phyloP scores from a whole-genome alignment of 1,140 invertebrate genomes.

The Lordiphosa clarofinis region DNA sequence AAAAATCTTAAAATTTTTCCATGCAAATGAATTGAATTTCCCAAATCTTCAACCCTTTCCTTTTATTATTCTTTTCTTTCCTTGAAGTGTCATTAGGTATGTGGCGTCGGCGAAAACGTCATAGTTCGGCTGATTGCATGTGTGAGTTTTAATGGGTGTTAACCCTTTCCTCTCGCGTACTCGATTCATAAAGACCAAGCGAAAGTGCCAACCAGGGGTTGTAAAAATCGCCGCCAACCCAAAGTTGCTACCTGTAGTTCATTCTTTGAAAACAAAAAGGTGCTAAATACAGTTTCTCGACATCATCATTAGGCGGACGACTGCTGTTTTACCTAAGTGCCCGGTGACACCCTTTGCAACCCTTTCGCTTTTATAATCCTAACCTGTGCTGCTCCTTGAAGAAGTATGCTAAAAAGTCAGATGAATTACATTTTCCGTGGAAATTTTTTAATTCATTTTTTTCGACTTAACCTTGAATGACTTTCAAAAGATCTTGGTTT shows the following conservation, averaged over 20 bases:
- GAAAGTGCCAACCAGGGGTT: conserved; percentile 51
- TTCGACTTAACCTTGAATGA: conserved; percentile 36
- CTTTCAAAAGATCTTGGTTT: conserved; percentile 16
- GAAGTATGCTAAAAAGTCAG: conserved; percentile 65
- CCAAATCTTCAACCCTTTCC: conserved; percentile 62
- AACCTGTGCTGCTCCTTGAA: conserved; percentile 7
- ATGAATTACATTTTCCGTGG: conserved; percentile 34
- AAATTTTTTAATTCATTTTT: conserved; percentile 50
- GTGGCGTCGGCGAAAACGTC: conserved; percentile 59
- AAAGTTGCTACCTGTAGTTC: conserved; percentile 24
- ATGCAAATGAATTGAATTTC: conserved; percentile 66
- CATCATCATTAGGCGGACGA: conserved; percentile 42
- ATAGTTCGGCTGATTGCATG: conserved; percentile 12
- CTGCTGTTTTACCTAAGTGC: conserved; percentile 9
- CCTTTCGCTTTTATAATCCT: conserved; percentile 33
- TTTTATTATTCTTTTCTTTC: conserved; percentile 43
- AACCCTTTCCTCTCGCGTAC: conserved; percentile 37
- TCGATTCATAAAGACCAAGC: conserved; percentile 57
- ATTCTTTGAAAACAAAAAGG: conserved; percentile 77
- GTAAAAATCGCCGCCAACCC: conserved; percentile 40
- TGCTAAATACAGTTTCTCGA: conserved; percentile 57
- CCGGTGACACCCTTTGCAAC: conserved; percentile 24
- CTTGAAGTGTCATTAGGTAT: conserved; percentile 53
- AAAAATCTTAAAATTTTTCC: conserved; percentile 47
- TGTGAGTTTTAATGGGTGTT: conserved; percentile 20